A percentile compares a stretch with the other conserved stretches of the same genome.
Conservation (phyloP, 2,113 vertebrate genomes). For the Onychostruthus taczanowskii region DNA sequence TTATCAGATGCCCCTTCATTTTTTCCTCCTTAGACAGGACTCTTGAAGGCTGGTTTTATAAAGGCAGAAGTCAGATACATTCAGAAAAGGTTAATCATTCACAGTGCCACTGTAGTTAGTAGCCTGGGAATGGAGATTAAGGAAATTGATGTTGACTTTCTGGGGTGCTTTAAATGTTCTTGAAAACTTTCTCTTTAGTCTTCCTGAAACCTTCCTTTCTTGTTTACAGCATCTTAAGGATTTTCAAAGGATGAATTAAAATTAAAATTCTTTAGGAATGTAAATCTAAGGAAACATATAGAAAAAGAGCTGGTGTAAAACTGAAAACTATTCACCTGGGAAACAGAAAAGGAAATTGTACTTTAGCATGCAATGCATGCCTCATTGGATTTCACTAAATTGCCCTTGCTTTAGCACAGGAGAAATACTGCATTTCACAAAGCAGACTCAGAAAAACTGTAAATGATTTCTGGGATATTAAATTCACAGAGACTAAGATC, state of each 20-base stretch:
- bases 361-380: not conserved
- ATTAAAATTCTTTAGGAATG: not conserved
- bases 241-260: not conserved
- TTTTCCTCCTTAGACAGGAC: not conserved
- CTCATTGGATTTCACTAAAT: not conserved
- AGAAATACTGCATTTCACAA: not conserved
- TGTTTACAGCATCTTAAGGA: not conserved
- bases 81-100: not conserved
- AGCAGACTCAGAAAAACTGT: not conserved
- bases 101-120: not conserved
- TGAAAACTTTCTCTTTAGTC: not conserved
- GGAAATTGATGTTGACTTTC: not conserved
- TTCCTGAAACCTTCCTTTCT: not conserved
- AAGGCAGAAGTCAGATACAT: not conserved
- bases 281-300: not conserved
- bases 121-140: not conserved
- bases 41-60: not conserved
- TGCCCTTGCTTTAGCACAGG: not conserved
- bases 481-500: not conserved
- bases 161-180: not conserved
- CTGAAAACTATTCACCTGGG: not conserved
- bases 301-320: not conserved
- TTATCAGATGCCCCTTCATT: not conserved
- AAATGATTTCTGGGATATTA: not conserved
- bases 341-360: not conserved